phyloP scores from a whole-genome alignment of 2,113 vertebrate genomes.

The Silurus glanis region DNA sequence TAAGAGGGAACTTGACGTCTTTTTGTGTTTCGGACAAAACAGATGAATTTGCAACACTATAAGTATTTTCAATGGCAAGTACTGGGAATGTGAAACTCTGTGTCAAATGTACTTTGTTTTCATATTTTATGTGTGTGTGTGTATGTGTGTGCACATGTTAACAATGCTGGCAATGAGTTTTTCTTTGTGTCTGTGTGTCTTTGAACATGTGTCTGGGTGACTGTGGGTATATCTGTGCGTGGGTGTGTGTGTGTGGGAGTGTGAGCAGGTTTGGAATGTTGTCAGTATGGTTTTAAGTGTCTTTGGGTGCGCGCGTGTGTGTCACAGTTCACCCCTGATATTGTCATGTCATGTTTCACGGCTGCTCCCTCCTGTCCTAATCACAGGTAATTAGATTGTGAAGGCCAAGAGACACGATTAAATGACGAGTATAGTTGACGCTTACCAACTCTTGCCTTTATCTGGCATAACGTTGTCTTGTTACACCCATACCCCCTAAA shows the following conservation, averaged over 20 bases:
- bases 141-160: background rate
- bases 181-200: background rate
- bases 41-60: background rate
- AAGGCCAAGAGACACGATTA: constrained; percentile 29
- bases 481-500: no score
- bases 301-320: constrained; percentile 52
- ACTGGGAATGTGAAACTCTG: background rate
- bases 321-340: constrained; percentile 1
- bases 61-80: background rate
- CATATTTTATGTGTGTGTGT: background rate
- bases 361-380: background rate
- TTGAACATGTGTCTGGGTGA: constrained; percentile 28
- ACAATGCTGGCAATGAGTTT: constrained; percentile 20
- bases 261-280: constrained; percentile 1
- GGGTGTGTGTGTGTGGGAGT: background rate
- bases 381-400: constrained; percentile 34
- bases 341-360: constrained; percentile 32
- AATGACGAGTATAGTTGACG: constrained; percentile 18
- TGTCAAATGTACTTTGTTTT: background rate
- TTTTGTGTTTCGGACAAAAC: background rate
- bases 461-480: background rate
- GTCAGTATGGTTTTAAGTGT: constrained; percentile 30
- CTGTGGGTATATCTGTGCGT: background rate
- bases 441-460: background rate
- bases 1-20: background rate